Evolutionary conservation across 2,113 vertebrate genomes (phyloP), one percentile per base, ranked within the genome.

Genomic region (Aegithalos caudatus): DNA sequence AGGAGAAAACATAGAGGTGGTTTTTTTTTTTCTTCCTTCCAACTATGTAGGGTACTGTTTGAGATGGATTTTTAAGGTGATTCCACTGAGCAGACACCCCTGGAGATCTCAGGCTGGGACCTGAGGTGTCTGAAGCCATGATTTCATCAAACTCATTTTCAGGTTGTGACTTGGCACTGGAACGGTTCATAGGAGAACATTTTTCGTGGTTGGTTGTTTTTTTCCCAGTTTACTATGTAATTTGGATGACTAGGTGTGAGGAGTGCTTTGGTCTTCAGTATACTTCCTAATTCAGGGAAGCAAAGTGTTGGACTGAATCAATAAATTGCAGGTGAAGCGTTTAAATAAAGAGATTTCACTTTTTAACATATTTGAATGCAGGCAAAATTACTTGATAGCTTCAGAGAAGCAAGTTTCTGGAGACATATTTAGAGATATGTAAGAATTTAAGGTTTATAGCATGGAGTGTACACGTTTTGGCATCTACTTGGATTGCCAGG

Each of bases 11-110:
- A 37, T 33, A 66, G 57, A 28, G 45, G 33, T 11, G 5, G 11
- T 13, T 48, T 48, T 47, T 18, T 22, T 16, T 21, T 44, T 70
- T 56, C 44, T 47, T 54, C 48, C 35, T 66, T 91, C 35, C 24
- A 31, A 0, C 27, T 70, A 13, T 4, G 2, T 45, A 19, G 70
- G 51, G 42, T 81, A 4, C 48, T 90, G 1, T 0, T 48, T 28
- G 67, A 61, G 54, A 35, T 45, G 17, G 37, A 28, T 45, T 70
- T 82, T 80, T 53, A 16, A 37, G 44, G 72, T 20, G 28, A 24
- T 92, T 64, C 54, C 40, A 11, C 50, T 24, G 74, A 72, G 50
- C 35, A 86, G 51, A 35, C 24, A 11, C n/a, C 42, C 11, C 47
- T 66, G 64, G 28, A 51, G n/a, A n/a, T 53, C 18, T 67, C 28